Base-by-base conservation (phyloP, 2,888 invertebrate genomes). In the Tineola bisselliella region DNA sequence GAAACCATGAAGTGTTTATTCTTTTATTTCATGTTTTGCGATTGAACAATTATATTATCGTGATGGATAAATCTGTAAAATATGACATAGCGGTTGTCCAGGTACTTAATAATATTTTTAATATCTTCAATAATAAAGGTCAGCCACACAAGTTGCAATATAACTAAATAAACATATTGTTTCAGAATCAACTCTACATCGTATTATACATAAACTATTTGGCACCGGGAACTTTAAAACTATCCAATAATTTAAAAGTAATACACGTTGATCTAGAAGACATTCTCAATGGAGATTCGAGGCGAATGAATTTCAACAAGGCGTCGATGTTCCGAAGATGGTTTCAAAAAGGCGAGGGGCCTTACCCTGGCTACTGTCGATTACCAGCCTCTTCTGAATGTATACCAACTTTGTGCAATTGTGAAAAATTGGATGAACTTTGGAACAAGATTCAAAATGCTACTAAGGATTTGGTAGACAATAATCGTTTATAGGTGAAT, bases 281-380 rank as follows among this genome's bases (percentile, higher is more conserved):
- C n/a, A 12, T 66, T 8, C 63, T 71, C 52, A 66, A 69, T 33
- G 52, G 63, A 10, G 1, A 2, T 43, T 44, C 25, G n/a, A 60
- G 13, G 19, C 19, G 33, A 59, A 63, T 17, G 57, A 66, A 62
- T 44, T 63, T 1, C 44, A 66, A 6, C 62, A 63, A 60, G 60
- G 63, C 33, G 67, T 71, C 1, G 72, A 8, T 8, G 1, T 15
- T 10, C 3, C 33, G 86, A 61, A 66, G 79, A 65, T 83, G 79
- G 79, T 63, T 84, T 3, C 76, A 70, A 33, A 65, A 61, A 12
- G 70, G 70, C 1, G 84, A 84, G 67, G 67, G 72, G 0, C 86
- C 86, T 0, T 86, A 71, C 61, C 86, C 86, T 0, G 86, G 86
- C 0, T 86, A 84, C 64, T 86, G 86, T 59, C 69, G 84, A 25